Percentiles rank a stretch among this genome's conserved stretches.
Evolutionary conservation across 2,888 invertebrate species (phyloP).

Genomic region (Watsonalla cultraria): DNA sequence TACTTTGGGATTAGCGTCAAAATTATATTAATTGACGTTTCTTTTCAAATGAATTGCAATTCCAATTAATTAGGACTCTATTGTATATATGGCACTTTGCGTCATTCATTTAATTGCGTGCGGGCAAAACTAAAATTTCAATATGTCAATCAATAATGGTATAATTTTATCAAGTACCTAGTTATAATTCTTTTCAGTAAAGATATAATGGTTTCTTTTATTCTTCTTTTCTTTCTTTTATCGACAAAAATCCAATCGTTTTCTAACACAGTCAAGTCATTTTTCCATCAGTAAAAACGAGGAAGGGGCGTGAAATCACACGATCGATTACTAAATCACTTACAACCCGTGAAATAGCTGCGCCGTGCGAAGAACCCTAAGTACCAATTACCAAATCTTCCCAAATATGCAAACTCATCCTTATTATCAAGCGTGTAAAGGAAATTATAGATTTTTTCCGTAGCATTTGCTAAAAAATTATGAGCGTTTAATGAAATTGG

Average conservation of each 20-base stretch:
- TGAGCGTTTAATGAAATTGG: too few relatives aligned
- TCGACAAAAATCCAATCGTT: background rate
- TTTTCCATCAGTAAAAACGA: slow-evolving; percentile 29
- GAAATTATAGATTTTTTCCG: background rate
- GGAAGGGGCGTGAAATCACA: slow-evolving; percentile 37
- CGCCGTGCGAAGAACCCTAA: slow-evolving; percentile 26
- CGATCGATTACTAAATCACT: slow-evolving; percentile 13
- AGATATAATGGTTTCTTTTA: background rate
- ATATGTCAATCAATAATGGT: slow-evolving; percentile 1
- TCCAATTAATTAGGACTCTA: too few relatives aligned
- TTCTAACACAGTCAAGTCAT: slow-evolving; percentile 25
- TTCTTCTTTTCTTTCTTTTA: too few relatives aligned
- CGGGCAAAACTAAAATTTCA: too few relatives aligned
- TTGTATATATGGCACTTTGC: too few relatives aligned
- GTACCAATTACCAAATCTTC: background rate
- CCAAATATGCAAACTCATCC: background rate
- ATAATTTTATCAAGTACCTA: too few relatives aligned
- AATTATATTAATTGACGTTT: too few relatives aligned
- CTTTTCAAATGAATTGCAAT: too few relatives aligned
- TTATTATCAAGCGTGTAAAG: background rate
- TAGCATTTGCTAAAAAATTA: background rate
- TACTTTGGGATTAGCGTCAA: too few relatives aligned
- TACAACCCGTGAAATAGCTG: slow-evolving; percentile 33
- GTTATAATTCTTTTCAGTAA: too few relatives aligned
- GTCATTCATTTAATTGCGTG: too few relatives aligned